Base-by-base conservation (phyloP, 2,113 vertebrate species). In the Axis porcinus region DNA sequence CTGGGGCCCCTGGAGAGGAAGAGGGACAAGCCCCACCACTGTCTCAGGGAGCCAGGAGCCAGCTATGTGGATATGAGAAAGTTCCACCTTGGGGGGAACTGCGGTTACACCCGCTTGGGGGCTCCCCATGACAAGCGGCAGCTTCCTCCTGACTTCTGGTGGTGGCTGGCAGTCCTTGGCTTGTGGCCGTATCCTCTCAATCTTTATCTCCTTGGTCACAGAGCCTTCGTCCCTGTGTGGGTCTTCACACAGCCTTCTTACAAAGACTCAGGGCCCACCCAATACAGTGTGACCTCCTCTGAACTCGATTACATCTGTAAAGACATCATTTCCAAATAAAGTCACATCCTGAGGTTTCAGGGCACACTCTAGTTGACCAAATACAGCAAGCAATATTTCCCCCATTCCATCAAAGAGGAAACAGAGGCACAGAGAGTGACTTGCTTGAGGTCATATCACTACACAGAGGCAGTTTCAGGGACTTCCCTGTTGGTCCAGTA, bases 141-240 rank as follows among this genome's bases (percentile, higher is more conserved):
- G 43, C 55, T 50, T 0, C 28, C 47, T 17, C 27, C 47, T 2
- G 3, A 45, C 17, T 7, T 17, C 45, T 7, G 15, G 30, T 0
- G 5, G 58, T 3, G 58, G 45, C 3, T 1, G 40, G 30, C 15
- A 1, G 1, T 2, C 58, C 52, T 5, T 6, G 17, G 15, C 64
- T 33, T 45, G 57, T 27, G 5, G 27, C 86, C 19, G 3, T 15
- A 3, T 14, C 87, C 4, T 10, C 3, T 6, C 40, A 1, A 1
- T 5, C 9, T 33, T 27, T 4, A 1, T 36, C 89, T n/a, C 11
- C 19, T 2, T 16, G 0, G 0, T 57, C 55, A 19, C 1, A 0
- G 2, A 15, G 15, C 12, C 6, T 57, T 30, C 55, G 27, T 47
- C 43, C 95, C 57, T 19, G 16, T 23, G 11, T 23, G 23, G 5